Evolutionary conservation across 2,797 vertebrate genomes (phyloP).

Genomic region (Pygocentrus nattereri): DNA sequence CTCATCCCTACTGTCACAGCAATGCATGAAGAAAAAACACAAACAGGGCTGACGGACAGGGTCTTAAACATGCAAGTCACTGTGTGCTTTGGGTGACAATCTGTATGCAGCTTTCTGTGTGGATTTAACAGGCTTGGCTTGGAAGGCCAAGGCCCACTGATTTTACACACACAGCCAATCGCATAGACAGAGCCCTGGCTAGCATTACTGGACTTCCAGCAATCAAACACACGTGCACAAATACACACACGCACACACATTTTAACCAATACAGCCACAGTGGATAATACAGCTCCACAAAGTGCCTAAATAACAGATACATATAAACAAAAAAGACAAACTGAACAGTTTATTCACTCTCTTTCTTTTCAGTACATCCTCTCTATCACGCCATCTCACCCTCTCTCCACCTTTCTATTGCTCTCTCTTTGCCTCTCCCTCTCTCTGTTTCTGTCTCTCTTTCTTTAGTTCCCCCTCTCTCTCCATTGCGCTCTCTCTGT

Average conservation of each 20-base stretch:
- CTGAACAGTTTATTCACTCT: slow-evolving; percentile 56
- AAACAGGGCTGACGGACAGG: background rate
- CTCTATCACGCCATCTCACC: background rate
- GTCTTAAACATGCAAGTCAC: background rate
- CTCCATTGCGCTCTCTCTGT: slow-evolving; percentile 53
- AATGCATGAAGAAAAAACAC: slow-evolving; percentile 4
- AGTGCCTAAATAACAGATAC: background rate
- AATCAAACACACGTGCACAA: slow-evolving; percentile 58
- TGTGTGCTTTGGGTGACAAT: background rate
- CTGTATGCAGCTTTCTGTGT: slow-evolving; percentile 57
- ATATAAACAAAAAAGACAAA: background rate
- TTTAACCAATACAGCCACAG: slow-evolving; percentile 62
- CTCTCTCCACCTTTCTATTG: background rate
- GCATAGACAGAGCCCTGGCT: slow-evolving; percentile 67
- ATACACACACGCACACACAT: slow-evolving; percentile 51
- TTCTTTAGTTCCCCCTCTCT: slow-evolving; percentile 42
- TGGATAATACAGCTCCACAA: slow-evolving; percentile 35
- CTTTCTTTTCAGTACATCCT: slow-evolving; percentile 36
- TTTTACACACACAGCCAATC: slow-evolving; percentile 74
- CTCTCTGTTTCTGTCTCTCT: slow-evolving; percentile 31
- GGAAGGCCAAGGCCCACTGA: slow-evolving; percentile 70
- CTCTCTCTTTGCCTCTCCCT: background rate
- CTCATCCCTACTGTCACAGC: background rate
- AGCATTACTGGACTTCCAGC: slow-evolving; percentile 66
- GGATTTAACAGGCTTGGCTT: slow-evolving; percentile 71